These are phyloP conservation scores for Amazona vittata DNA, from an alignment of 2,113 vertebrate species.

Conservation along the genomic window DNA sequence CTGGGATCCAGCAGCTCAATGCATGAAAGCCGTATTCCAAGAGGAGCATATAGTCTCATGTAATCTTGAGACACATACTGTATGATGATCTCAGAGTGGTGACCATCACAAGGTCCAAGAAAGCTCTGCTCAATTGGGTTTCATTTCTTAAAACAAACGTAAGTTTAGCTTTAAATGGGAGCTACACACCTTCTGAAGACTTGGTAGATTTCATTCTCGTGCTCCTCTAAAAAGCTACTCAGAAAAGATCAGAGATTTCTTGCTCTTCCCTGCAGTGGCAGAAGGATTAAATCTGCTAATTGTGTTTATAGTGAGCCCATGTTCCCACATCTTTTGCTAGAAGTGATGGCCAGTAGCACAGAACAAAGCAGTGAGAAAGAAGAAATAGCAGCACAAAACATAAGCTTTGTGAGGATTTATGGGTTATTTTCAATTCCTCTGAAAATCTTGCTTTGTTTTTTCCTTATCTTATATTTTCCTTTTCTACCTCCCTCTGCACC, in stretches of 20 bases:
- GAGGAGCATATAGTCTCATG: rapidly evolving
- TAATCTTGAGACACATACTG: background rate
- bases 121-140: background rate
- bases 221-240: background rate
- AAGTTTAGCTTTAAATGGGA: background rate
- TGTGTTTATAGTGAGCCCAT: background rate
- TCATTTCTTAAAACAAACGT: background rate
- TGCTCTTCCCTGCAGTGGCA: background rate
- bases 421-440: background rate
- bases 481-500: background rate
- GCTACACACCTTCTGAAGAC: background rate
- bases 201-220: background rate
- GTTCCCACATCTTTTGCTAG: background rate
- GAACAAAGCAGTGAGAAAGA: background rate
- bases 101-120: background rate
- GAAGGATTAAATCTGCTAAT: background rate
- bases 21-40: rapidly evolving
- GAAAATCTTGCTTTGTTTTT: background rate
- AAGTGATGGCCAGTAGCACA: background rate
- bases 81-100: background rate
- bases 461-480: background rate
- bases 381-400: background rate
- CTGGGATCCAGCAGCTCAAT: background rate
- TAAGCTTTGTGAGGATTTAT: background rate
- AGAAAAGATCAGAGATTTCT: background rate